Base-by-base conservation (phyloP, 2,797 vertebrate genomes). In the Ibycter americanus region DNA sequence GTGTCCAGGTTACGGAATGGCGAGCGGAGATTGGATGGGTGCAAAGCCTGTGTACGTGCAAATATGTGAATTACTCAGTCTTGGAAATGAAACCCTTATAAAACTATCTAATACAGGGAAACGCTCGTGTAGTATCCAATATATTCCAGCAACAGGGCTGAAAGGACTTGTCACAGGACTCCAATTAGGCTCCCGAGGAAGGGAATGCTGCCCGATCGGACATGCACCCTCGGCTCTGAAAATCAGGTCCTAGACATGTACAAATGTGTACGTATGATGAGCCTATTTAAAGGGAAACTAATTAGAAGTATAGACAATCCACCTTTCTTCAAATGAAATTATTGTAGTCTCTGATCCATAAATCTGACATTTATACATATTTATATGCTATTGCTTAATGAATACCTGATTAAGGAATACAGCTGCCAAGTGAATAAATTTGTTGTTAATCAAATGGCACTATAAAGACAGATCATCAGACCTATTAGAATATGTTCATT, bases 391-490 rank as follows among this genome's bases (percentile, higher is more conserved):
- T 91, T 97, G 95, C 95, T 96, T 97, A 96, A 95, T 97, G 97
- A 98, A 97, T 97, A 96, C 93, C 97, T 98, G 97, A 98, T 98
- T 97, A 97, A 97, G 94, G 96, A 96, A 97, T 96, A 95, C 97
- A 97, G 97, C 97, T 98, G 97, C 97, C 96, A 97, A 97, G 96
- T 67, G 97, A 97, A 98, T 97, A 95, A 94, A 98, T 97, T 97
- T 97, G 96, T 97, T 81, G 96, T 97, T 98, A 98, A 97, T 98
- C 96, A 97, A 98, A 97, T 93, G 94, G 95, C 72, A 82, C 94
- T 87, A 96, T 97, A 97, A 98, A 98, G 95, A 97, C 95, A 96
- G 74, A 97, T 97, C 97, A 98, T 97, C 96, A 97, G 92, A 77
- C 95, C 97, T 98, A 97, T 97, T 98, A 97, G 95, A 98, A 98